phyloP scores from a whole-genome alignment of 2,888 invertebrate species.

The Terebella lapidaria region DNA sequence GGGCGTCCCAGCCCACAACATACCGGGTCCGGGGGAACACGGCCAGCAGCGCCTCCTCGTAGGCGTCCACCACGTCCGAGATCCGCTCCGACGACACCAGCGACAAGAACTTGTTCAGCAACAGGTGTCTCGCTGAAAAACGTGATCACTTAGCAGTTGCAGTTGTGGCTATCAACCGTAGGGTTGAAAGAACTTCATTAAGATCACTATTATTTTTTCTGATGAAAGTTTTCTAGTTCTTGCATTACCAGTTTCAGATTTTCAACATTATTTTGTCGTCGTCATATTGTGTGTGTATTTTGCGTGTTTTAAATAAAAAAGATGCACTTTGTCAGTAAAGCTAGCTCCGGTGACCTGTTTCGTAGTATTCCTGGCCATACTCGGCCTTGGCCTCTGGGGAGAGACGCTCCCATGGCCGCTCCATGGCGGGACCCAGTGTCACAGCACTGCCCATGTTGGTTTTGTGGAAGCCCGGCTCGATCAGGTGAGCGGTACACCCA shows the following conservation, averaged over 20 bases:
- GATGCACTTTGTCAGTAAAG: too few species aligned
- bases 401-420: slow-evolving; percentile 30
- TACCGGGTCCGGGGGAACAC: slow-evolving; percentile 30
- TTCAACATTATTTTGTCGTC: too few species aligned
- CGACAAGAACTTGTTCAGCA: background rate
- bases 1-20: slow-evolving; percentile 34
- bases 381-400: slow-evolving; percentile 30
- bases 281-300: too few species aligned
- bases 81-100: slow-evolving; percentile 5
- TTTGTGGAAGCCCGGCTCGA: slow-evolving; percentile 30
- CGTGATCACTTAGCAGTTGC: too few species aligned
- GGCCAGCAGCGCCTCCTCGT: slow-evolving; percentile 34
- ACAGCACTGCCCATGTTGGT: slow-evolving; percentile 23
- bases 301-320: too few species aligned
- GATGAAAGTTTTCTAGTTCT: too few species aligned
- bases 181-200: too few species aligned
- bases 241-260: too few species aligned
- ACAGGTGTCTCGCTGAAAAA: background rate
- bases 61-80: slow-evolving; percentile 33
- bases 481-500: slow-evolving; percentile 10
- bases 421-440: slow-evolving; percentile 25
- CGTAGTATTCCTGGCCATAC: slow-evolving; percentile 39
- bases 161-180: too few species aligned
- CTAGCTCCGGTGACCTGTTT: slow-evolving; percentile 34
- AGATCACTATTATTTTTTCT: too few species aligned